These are phyloP conservation scores for Drosophila arizonae DNA, from an alignment of 1,140 invertebrate genomes.

Conservation along the genomic window DNA sequence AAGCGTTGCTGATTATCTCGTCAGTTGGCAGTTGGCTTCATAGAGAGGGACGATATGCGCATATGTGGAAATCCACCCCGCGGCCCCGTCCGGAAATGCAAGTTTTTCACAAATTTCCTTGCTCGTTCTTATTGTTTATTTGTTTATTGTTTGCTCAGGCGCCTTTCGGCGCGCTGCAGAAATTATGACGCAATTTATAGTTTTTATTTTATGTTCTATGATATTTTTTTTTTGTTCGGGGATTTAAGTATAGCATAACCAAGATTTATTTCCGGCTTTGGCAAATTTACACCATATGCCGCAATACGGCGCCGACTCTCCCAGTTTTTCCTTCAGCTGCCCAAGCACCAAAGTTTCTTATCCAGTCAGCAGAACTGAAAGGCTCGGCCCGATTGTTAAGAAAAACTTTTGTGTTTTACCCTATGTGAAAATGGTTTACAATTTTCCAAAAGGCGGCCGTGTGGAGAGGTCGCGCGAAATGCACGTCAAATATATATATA, in stretches of 20 bases:
- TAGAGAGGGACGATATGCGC: no score
- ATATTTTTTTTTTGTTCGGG: slow-evolving; percentile 45
- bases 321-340: slow-evolving; percentile 28
- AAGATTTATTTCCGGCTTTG: slow-evolving; percentile 79
- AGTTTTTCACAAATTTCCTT: slow-evolving; percentile 52
- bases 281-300: slow-evolving; percentile 68
- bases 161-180: slow-evolving; percentile 37
- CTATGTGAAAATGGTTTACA: slow-evolving; percentile 11
- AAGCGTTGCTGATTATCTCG: slow-evolving; percentile 57
- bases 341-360: slow-evolving; percentile 16
- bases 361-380: slow-evolving; percentile 19
- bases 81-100: slow-evolving; percentile 32
- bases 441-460: not conserved
- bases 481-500: no score
- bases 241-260: slow-evolving; percentile 63
- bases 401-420: slow-evolving; percentile 17
- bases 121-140: slow-evolving; percentile 53
- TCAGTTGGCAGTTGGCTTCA: not conserved
- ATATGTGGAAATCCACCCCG: slow-evolving; percentile 18
- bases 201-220: slow-evolving; percentile 49
- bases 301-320: slow-evolving; percentile 40
- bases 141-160: slow-evolving; percentile 2
- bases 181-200: slow-evolving; percentile 81
- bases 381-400: slow-evolving; percentile 1
- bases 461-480: not conserved